Evolutionary conservation across 2,888 invertebrate genomes (phyloP), one percentile per base, ranked within the genome.

Genomic region (Chrysina gloriosa): DNA sequence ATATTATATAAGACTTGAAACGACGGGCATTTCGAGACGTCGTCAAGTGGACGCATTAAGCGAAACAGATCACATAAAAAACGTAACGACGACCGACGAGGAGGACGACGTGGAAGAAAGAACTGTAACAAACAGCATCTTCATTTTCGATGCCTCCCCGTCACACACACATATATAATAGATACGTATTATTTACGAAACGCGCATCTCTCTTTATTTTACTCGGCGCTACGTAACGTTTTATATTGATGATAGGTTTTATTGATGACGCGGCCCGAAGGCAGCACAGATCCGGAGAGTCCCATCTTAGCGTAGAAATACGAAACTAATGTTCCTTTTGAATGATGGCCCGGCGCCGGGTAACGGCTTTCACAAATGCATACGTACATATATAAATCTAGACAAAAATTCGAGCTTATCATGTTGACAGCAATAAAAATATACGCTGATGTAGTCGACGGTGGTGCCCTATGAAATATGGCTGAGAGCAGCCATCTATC

Each of bases 341-440:
- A 58, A 42, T 27, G 58, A 58, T 58, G 25, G 16, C 25, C 6
- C 9, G 27, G 36, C 21, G 14, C 5, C 54, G 23, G 14, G 39
- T 69, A 72, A 70, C 70, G 68, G 70, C 70, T 72, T 69, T 42
- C 7, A 14, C 14, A 19, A 11, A 50, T 50, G 14, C 11, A 50
- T 27, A 50, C 27, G 29, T 7, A 70, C 63, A 69, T 72, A 67
- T 69, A 74, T 74, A 74, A 75, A 75, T 73, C 73, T 69, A 69
- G 69, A 50, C 68, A 69, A 70, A 69, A 72, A 70, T 48, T 70
- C 63, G 56, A 70, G 75, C 72, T 75, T 75, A 74, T 76, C 75
- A 73, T 73, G 75, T 72, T 75, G 76, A 75, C 76, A 75, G 76
- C 75, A 75, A 75, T 75, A 76, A 76, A 75, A 75, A 75, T 75